Conservation (phyloP, 64 coral and sea anemone genomes). For the Montipora efflorescens region DNA sequence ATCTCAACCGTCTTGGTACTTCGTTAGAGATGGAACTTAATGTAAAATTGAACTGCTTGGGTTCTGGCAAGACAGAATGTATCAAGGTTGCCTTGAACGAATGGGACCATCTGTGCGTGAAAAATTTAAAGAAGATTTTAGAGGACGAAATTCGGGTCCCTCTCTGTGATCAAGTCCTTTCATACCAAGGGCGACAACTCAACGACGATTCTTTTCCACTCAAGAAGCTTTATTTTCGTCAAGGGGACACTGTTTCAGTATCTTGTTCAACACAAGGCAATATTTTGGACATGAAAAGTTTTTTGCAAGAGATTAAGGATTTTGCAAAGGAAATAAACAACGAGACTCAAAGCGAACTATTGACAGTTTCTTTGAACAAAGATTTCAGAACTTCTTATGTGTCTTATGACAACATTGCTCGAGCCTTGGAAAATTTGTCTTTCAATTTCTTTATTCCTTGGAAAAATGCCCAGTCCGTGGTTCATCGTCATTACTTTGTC, state of each 20-base stretch:
- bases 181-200: slow-evolving; percentile 48
- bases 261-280: slow-evolving; percentile 67
- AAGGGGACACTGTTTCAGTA: slow-evolving; percentile 68
- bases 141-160: slow-evolving; percentile 73
- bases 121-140: slow-evolving; percentile 74
- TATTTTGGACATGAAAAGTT: slow-evolving; percentile 58
- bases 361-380: slow-evolving; percentile 25
- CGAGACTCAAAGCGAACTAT: slow-evolving; percentile 16
- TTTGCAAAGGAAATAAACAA: slow-evolving; percentile 43
- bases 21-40: slow-evolving; percentile 31
- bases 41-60: slow-evolving; percentile 57
- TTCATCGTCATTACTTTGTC: slow-evolving; percentile 91
- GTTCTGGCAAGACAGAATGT: slow-evolving; percentile 26
- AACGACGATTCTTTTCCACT: slow-evolving; percentile 69
- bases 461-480: slow-evolving; percentile 74
- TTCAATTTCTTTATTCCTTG: slow-evolving; percentile 92
- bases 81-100: slow-evolving; percentile 48
- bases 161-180: slow-evolving; percentile 73
- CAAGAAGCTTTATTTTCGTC: slow-evolving; percentile 74
- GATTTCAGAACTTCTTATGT: slow-evolving; percentile 1
- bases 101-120: slow-evolving; percentile 58
- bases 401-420: slow-evolving; percentile 66
- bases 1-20: too few relatives aligned
- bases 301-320: slow-evolving; percentile 65
- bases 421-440: slow-evolving; percentile 71